Percentiles rank a stretch among this genome's conserved stretches.
These are phyloP conservation scores for Sitta europaea DNA, from an alignment of 2,113 vertebrate genomes.

Conservation along the genomic window DNA sequence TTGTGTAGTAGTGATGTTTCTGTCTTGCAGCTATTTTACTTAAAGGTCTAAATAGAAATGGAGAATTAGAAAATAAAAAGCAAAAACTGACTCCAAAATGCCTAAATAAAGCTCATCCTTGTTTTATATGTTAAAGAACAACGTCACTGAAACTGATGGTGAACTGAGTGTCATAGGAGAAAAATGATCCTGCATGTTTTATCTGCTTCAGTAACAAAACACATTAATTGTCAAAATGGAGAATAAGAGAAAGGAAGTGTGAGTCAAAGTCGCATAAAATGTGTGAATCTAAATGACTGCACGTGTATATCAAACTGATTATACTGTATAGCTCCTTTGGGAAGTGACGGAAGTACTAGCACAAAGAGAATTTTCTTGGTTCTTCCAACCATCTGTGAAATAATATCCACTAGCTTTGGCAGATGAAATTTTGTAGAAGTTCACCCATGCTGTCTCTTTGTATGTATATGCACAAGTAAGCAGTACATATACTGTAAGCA, in stretches of 20 bases:
- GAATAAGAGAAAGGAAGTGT: background rate
- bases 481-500: background rate
- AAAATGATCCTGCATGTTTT: background rate
- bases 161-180: background rate
- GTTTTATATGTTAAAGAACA: background rate
- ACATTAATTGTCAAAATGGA: slow-evolving; percentile 1
- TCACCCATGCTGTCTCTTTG: background rate
- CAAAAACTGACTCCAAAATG: background rate
- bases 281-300: background rate
- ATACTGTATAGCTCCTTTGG: background rate
- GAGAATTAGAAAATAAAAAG: background rate
- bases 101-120: background rate
- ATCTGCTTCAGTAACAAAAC: background rate
- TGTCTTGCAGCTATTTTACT: background rate
- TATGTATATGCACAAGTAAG: background rate
- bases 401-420: background rate
- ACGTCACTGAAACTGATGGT: background rate
- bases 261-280: background rate
- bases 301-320: background rate
- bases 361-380: background rate
- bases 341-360: background rate
- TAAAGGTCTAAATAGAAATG: background rate
- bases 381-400: background rate
- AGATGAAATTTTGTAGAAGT: background rate
- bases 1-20: background rate